Conservation (phyloP, 2,113 vertebrate species). For the Lepus timidus region DNA sequence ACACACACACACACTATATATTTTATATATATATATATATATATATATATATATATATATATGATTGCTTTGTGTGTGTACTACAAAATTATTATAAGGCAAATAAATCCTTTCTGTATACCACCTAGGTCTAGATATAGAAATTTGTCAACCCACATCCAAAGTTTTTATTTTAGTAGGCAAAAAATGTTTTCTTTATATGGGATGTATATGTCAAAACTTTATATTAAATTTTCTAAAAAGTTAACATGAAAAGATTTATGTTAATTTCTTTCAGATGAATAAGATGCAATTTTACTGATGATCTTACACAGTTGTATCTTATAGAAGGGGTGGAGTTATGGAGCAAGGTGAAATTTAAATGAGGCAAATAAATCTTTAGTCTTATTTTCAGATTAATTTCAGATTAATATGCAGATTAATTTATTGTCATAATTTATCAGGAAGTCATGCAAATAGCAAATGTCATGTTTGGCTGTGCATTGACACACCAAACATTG, state of each 20-base stretch:
- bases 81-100: not conserved
- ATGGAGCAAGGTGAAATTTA: not conserved
- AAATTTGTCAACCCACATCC: not conserved
- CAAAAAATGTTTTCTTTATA: not conserved
- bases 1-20: not conserved
- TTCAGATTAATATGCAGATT: not conserved
- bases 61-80: not conserved
- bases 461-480: not conserved
- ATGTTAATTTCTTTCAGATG: slow-evolving; percentile 15
- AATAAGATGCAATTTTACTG: not conserved
- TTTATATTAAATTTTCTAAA: not conserved
- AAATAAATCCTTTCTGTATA: not conserved
- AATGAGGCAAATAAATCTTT: not conserved
- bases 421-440: not conserved
- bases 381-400: not conserved
- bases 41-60: no score
- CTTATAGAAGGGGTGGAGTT: not conserved
- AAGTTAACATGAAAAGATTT: not conserved
- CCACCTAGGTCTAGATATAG: not conserved
- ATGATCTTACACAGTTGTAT: not conserved
- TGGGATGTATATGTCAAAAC: not conserved
- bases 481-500: not conserved
- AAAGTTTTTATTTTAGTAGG: not conserved
- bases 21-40: no score
- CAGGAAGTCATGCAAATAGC: not conserved